These are phyloP conservation scores for Himalopsyche japonica DNA, from an alignment of 2,888 invertebrate species.

Conservation along the genomic window DNA sequence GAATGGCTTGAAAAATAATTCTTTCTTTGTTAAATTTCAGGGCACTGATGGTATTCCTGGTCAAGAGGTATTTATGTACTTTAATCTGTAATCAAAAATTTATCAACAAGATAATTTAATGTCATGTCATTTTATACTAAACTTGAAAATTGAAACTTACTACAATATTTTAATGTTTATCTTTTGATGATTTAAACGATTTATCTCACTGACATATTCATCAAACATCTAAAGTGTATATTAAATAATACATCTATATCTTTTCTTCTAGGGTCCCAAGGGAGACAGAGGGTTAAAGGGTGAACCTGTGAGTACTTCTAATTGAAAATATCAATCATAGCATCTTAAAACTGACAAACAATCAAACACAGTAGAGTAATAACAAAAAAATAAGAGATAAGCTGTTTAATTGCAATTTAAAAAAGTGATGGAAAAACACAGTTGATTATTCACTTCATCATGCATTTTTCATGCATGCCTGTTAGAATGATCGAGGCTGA, in stretches of 20 bases:
- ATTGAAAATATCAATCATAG: not conserved
- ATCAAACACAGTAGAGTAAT: not conserved
- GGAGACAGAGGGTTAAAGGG: conserved; percentile 90
- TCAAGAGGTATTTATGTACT: conserved; percentile 69
- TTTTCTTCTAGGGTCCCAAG: conserved; percentile 75
- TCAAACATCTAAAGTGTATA: too few relatives aligned
- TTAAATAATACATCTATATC: not conserved
- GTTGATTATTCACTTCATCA: conserved; percentile 5
- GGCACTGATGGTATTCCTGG: conserved; percentile 94
- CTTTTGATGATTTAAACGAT: too few relatives aligned
- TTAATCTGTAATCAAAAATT: not conserved
- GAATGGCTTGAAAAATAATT: not conserved
- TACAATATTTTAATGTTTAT: too few relatives aligned
- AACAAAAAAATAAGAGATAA: not conserved
- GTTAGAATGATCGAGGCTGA: not conserved
- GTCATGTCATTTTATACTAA: too few relatives aligned
- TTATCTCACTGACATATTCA: too few relatives aligned
- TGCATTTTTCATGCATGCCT: conserved; percentile 27
- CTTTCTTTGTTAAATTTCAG: conserved; percentile 60
- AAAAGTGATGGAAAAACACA: not conserved
- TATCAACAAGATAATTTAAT: too few relatives aligned
- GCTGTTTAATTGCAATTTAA: not conserved
- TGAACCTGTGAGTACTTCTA: conserved; percentile 69
- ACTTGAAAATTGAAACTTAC: too few relatives aligned
- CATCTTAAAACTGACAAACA: not conserved